These are phyloP conservation scores for Catostomus latipinnis DNA, from an alignment of 2,797 vertebrate genomes.

Conservation along the genomic window DNA sequence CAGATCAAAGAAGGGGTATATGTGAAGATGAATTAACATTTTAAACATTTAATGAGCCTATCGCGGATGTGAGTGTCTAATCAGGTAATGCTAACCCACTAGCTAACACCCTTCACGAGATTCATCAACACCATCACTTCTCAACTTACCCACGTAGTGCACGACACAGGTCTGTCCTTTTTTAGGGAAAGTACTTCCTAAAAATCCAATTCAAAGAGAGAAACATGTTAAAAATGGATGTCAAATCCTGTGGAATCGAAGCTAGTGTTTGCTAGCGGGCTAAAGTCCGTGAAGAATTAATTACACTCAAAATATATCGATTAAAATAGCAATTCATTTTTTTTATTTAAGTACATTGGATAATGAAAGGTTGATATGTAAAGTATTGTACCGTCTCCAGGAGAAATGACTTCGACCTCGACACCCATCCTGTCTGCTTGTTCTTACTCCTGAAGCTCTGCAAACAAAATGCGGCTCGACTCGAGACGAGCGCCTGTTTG, in stretches of 20 bases:
- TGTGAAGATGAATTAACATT: background rate
- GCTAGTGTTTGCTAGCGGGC: slow-evolving; percentile 32
- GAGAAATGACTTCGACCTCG: slow-evolving; percentile 88
- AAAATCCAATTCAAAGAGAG: slow-evolving; percentile 38
- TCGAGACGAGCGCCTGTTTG: slow-evolving; percentile 32
- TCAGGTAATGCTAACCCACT: slow-evolving; percentile 4
- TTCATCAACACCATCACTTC: slow-evolving; percentile 1
- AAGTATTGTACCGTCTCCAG: slow-evolving; percentile 87
- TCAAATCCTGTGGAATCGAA: background rate
- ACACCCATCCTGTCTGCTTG: slow-evolving; percentile 83
- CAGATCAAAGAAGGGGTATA: background rate
- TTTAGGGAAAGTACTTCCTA: slow-evolving; percentile 94
- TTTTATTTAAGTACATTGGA: background rate
- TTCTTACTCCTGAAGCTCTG: slow-evolving; percentile 43
- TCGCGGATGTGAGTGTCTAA: slow-evolving; percentile 7
- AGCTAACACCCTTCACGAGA: slow-evolving; percentile 27
- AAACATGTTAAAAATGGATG: background rate
- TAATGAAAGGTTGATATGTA: background rate
- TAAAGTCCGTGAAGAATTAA: slow-evolving; percentile 61
- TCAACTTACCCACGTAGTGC: slow-evolving; percentile 94
- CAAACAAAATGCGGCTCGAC: slow-evolving; percentile 49
- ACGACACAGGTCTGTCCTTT: slow-evolving; percentile 95
- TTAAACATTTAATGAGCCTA: background rate
- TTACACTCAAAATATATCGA: background rate
- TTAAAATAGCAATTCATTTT: background rate